Conservation (phyloP, 2,113 vertebrate genomes). For the Riparia riparia region DNA sequence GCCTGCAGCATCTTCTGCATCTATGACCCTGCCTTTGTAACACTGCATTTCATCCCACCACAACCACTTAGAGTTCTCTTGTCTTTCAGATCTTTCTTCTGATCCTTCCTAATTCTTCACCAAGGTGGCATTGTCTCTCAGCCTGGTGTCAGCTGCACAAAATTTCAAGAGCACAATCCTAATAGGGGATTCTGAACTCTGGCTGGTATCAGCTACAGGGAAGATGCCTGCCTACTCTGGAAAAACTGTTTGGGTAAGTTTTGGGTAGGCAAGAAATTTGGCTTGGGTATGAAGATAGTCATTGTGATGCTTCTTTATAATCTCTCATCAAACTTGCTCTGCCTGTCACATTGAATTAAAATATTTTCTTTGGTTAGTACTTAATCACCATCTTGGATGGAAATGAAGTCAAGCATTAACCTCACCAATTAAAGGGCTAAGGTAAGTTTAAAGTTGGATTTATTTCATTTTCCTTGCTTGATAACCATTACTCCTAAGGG, state of each 20-base stretch:
- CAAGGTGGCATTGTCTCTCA: background rate
- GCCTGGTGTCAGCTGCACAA: background rate
- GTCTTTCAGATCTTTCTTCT: background rate
- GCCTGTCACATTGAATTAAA: background rate
- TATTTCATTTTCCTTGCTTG: slow-evolving; percentile 13
- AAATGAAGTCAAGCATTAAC: slow-evolving; percentile 3
- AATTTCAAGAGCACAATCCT: background rate
- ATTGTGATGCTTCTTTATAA: background rate
- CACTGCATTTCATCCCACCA: background rate
- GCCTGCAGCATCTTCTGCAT: background rate
- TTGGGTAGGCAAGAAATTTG: background rate
- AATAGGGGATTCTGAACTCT: background rate
- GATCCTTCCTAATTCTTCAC: background rate
- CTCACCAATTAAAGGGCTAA: slow-evolving; percentile 4
- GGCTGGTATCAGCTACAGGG: background rate
- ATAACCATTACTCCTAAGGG: slow-evolving; percentile 10
- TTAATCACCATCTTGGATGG: background rate
- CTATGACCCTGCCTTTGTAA: background rate
- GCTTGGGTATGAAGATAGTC: background rate
- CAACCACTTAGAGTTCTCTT: background rate
- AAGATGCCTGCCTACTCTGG: background rate
- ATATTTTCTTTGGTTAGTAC: background rate
- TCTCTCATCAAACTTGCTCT: background rate
- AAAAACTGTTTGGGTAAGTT: background rate
- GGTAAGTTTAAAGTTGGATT: slow-evolving; percentile 29